These are phyloP conservation scores for Prochilodus magdalenae DNA, from an alignment of 2,113 vertebrate genomes.

Conservation along the genomic window DNA sequence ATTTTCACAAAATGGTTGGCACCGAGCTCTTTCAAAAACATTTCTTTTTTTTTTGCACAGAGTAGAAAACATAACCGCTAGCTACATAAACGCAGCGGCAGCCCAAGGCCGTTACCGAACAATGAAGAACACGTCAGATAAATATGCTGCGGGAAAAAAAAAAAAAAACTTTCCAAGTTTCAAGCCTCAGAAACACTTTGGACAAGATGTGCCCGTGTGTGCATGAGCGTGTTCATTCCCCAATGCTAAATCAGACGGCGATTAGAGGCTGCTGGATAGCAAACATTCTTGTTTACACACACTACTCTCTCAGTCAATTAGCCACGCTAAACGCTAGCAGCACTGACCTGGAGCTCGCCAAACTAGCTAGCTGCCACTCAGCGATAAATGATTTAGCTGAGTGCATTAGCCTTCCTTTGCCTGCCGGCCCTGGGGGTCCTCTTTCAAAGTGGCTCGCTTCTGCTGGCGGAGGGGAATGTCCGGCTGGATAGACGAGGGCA, in stretches of 20 bases:
- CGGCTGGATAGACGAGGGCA: slow-evolving; percentile 23
- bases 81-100: not conserved
- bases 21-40: not conserved
- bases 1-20: not conserved
- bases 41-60: not conserved
- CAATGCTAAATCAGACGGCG: slow-evolving; percentile 13
- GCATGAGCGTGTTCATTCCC: not conserved
- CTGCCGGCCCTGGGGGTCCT: slow-evolving; percentile 51
- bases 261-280: slow-evolving; percentile 23
- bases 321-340: slow-evolving; percentile 56
- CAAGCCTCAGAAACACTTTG: not conserved
- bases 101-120: not conserved
- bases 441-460: slow-evolving; percentile 40
- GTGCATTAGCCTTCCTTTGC: slow-evolving; percentile 53
- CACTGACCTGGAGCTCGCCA: slow-evolving; percentile 49
- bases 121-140: not conserved
- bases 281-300: slow-evolving; percentile 30
- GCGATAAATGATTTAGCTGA: slow-evolving; percentile 69
- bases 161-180: not conserved
- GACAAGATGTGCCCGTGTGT: not conserved
- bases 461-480: slow-evolving; percentile 25
- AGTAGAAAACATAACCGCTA: not conserved
- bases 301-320: slow-evolving; percentile 54
- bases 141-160: not conserved
- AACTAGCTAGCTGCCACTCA: slow-evolving; percentile 38